phyloP scores from a whole-genome alignment of 2,888 invertebrate genomes.

The Caenorhabditis imperialis region DNA sequence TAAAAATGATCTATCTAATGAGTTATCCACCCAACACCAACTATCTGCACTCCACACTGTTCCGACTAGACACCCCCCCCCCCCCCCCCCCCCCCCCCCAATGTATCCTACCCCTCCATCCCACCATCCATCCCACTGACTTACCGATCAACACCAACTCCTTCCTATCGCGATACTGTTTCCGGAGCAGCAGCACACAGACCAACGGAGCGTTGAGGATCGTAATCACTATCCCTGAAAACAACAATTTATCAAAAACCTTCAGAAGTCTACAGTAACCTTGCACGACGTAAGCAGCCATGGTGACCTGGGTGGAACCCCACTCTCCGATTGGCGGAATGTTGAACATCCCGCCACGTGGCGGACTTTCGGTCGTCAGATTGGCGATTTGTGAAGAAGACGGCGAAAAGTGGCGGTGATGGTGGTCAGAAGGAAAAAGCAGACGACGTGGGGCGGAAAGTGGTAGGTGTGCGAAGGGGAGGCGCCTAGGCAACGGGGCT shows the following conservation, averaged over 20 bases:
- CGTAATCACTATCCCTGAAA: slow-evolving; percentile 11
- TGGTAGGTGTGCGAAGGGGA: slow-evolving; percentile 4
- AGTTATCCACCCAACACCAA: too few species aligned
- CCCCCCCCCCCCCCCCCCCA: too few species aligned
- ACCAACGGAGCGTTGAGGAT: slow-evolving; percentile 7
- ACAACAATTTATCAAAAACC: not conserved
- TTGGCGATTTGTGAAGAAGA: not conserved
- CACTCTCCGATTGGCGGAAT: slow-evolving; percentile 4
- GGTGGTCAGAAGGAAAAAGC: not conserved
- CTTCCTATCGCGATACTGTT: slow-evolving; percentile 14
- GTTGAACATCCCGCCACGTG: slow-evolving; percentile 5
- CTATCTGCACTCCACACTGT: too few species aligned
- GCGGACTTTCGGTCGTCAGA: not conserved
- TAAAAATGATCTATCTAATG: too few species aligned
- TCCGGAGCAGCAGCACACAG: not conserved
- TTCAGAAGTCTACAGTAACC: not conserved
- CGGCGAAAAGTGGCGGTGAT: not conserved
- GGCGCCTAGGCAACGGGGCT: not conserved
- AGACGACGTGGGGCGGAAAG: not conserved
- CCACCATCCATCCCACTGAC: not conserved
- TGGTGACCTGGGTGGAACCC: slow-evolving; percentile 1
- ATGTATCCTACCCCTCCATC: too few species aligned
- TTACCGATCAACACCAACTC: slow-evolving; percentile 20
- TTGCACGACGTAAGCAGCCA: slow-evolving; percentile 8
- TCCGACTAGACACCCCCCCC: too few species aligned